Conservation (phyloP, 2,113 vertebrate genomes). For the Polypterus bichir region DNA sequence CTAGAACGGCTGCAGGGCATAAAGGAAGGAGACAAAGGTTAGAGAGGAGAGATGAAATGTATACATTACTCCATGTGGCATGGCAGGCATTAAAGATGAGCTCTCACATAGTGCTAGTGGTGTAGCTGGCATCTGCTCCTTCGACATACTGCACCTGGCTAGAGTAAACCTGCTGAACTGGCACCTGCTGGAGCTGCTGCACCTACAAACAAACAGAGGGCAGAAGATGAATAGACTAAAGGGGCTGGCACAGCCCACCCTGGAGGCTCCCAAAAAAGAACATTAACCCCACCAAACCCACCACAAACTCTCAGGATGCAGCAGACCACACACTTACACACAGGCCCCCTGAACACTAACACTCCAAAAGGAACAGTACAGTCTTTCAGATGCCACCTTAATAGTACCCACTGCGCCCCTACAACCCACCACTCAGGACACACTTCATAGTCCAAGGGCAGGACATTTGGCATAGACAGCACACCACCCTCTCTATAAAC, state of each 20-base stretch:
- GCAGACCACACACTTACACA: constrained; percentile 11
- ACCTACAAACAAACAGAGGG: constrained; percentile 35
- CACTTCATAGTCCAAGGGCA: no score
- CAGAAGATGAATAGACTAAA: no score
- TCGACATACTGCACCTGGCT: constrained; percentile 81
- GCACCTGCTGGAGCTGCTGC: constrained; percentile 74
- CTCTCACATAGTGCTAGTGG: constrained; percentile 69
- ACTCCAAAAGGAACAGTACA: neutral
- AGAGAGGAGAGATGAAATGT: neutral
- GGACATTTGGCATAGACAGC: no score
- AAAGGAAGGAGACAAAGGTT: neutral
- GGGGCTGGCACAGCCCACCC: no score
- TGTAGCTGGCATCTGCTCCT: constrained; percentile 58
- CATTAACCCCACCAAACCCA: no score
- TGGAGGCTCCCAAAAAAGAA: no score
- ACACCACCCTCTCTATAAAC: no score
- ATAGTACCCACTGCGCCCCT: no score
- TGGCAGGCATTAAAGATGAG: no score
- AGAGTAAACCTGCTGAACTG: constrained; percentile 71
- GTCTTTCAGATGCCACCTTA: no score
- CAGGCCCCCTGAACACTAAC: constrained; percentile 3
- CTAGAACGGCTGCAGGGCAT: constrained; percentile 52
- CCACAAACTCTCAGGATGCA: no score
- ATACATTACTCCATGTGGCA: neutral
- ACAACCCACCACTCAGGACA: no score